Evolutionary conservation across 2,113 vertebrate species (phyloP), one percentile per base, ranked within the genome.

Genomic region (Xenotilapia flavipinnis): DNA sequence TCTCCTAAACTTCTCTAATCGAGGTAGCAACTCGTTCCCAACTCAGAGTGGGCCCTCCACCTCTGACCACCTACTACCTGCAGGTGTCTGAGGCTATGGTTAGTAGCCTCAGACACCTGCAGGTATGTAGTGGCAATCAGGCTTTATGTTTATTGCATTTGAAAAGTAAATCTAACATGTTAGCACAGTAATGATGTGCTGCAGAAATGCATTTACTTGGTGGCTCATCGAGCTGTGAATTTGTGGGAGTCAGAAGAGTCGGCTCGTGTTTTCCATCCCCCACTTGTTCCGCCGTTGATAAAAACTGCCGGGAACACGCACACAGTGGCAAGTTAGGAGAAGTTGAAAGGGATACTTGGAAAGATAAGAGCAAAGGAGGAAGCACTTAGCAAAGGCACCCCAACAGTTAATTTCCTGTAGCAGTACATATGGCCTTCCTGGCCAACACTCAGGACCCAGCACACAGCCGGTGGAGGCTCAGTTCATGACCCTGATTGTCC

Each of bases 331-430:
- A 86, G 92, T 90, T 31, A 47, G 55, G 45, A 88, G 77, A 84
- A 79, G 87, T 54, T 90, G 68, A 93, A 90, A 91, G 79, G 60
- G 70, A 87, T 82, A 91, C 84, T 88, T 70, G 68, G 84, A 81
- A 40, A 89, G 90, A 91, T 88, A 91, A 91, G 91, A 58, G 79
- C 70, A 79, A 49, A 62, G 53, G 77, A 92, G 87, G 86, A 93
- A 94, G 84, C 86, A 92, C 85, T 93, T 89, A 89, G 83, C 80
- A 93, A 90, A 90, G 53, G 75, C 60, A 84, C 73, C 83, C 88
- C 26, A 86, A 91, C 84, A 90, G 87, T 89, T 89, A 4, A 91
- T 89, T 91, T 94, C 91, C 91, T 86, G 82, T 53, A 73, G 73
- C 70, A 81, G 73, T 86, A 82, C 87, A 84, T 89, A 91, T 81